These are phyloP conservation scores for Halesus radiatus DNA, from an alignment of 1,140 invertebrate species.

Conservation along the genomic window DNA sequence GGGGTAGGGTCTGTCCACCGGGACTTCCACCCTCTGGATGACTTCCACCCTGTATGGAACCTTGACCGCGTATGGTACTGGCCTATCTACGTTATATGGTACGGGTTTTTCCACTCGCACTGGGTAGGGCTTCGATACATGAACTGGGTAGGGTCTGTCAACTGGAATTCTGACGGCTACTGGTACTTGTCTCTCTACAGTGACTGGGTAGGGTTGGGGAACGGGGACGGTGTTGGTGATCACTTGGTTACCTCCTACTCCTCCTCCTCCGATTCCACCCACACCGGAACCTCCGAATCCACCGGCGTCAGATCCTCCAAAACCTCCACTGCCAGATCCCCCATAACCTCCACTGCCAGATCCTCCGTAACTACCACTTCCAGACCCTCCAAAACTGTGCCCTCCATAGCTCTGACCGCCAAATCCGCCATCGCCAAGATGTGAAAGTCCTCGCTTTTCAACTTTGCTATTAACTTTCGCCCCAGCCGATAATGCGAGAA, in stretches of 20 bases:
- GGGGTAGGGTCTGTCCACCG: conserved; percentile 59
- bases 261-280: conserved; percentile 12
- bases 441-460: too few species aligned
- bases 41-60: conserved; percentile 62
- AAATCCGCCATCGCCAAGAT: conserved; percentile 57
- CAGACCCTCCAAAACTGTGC: conserved; percentile 39
- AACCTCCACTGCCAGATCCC: conserved; percentile 14
- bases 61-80: conserved; percentile 62
- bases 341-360: not conserved
- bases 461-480: too few species aligned
- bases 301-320: not conserved
- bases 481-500: not conserved
- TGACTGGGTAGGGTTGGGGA: conserved; percentile 62
- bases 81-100: conserved; percentile 61
- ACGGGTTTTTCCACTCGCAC: conserved; percentile 67
- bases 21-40: conserved; percentile 59
- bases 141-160: conserved; percentile 60
- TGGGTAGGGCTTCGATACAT: conserved; percentile 61
- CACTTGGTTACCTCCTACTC: conserved; percentile 34
- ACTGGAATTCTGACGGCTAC: conserved; percentile 60
- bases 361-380: conserved; percentile 34
- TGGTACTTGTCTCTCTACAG: conserved; percentile 60
- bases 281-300: conserved; percentile 3
- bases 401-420: conserved; percentile 3
- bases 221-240: conserved; percentile 61